A percentile compares a stretch with the other conserved stretches of the same genome.
These are phyloP conservation scores for Hippopotamyrus pictus DNA, from an alignment of 2,797 vertebrate species.

Conservation along the genomic window DNA sequence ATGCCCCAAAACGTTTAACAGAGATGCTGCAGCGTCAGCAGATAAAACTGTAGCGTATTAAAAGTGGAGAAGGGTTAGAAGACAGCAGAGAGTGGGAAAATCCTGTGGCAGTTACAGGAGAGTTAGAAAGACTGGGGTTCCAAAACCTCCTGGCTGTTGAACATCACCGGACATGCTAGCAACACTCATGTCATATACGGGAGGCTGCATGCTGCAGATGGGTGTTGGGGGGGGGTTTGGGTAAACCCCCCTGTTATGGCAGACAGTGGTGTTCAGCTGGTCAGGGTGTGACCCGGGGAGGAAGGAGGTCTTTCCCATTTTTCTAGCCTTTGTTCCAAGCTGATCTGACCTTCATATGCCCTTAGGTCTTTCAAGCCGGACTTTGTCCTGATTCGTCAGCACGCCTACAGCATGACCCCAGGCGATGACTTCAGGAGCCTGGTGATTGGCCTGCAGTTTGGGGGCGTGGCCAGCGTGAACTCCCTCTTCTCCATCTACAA, in stretches of 20 bases:
- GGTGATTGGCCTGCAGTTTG: conserved; percentile 87
- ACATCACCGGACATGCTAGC: not conserved
- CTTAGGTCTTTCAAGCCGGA: conserved; percentile 88
- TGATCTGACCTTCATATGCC: not conserved
- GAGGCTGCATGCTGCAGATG: not conserved
- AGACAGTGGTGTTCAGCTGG: not conserved
- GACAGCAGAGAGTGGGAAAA: not conserved
- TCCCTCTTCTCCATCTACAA: conserved; percentile 93
- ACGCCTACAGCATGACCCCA: conserved; percentile 88
- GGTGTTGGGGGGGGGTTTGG: not conserved
- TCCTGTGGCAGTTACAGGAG: not conserved
- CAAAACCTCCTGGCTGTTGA: not conserved
- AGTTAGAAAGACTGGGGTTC: not conserved
- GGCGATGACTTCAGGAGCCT: conserved; percentile 89
- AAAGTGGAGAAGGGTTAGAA: not conserved
- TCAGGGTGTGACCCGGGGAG: not conserved
- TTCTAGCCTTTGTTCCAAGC: not conserved
- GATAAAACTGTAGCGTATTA: not conserved
- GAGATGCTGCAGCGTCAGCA: not conserved
- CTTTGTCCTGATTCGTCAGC: conserved; percentile 87
- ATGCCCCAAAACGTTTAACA: not conserved
- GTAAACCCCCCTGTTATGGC: not conserved
- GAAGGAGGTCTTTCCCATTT: not conserved
- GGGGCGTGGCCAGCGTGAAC: conserved; percentile 75
- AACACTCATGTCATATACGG: not conserved